A percentile compares a stretch with the other conserved stretches of the same genome.
These are phyloP conservation scores for Pelodiscus sinensis DNA, from an alignment of 2,113 vertebrate genomes.

Conservation along the genomic window DNA sequence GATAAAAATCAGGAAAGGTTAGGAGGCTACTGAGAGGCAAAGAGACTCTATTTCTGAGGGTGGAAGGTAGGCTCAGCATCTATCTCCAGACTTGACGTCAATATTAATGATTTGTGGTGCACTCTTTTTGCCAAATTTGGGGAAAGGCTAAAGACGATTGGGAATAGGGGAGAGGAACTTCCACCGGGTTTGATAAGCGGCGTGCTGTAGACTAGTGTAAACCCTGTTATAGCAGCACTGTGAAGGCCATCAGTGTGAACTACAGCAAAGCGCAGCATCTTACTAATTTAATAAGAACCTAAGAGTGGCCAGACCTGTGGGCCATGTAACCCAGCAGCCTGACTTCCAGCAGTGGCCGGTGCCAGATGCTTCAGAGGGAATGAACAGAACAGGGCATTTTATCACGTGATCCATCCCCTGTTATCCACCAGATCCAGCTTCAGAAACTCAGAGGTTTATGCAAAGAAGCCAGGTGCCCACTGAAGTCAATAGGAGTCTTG, in stretches of 20 bases:
- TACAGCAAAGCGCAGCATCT: rapidly evolving
- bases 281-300: rapidly evolving
- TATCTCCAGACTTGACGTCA: neutral
- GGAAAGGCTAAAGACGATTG: conserved; percentile 24
- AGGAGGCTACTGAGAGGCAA: conserved; percentile 29
- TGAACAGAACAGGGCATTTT: neutral
- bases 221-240: conserved; percentile 35
- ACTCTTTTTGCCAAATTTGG: neutral
- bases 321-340: neutral
- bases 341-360: neutral
- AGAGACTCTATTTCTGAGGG: neutral
- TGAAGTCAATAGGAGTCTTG: neutral
- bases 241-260: neutral
- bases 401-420: neutral
- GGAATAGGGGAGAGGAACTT: conserved; percentile 52
- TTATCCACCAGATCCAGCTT: neutral
- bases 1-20: conserved; percentile 35
- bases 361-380: neutral
- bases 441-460: neutral
- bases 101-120: neutral
- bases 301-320: neutral
- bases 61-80: neutral
- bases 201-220: neutral
- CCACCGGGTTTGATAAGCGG: conserved; percentile 26
- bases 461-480: neutral